These are phyloP conservation scores for Pteronotus mesoamericanus DNA, from an alignment of 2,797 vertebrate genomes.

Conservation along the genomic window DNA sequence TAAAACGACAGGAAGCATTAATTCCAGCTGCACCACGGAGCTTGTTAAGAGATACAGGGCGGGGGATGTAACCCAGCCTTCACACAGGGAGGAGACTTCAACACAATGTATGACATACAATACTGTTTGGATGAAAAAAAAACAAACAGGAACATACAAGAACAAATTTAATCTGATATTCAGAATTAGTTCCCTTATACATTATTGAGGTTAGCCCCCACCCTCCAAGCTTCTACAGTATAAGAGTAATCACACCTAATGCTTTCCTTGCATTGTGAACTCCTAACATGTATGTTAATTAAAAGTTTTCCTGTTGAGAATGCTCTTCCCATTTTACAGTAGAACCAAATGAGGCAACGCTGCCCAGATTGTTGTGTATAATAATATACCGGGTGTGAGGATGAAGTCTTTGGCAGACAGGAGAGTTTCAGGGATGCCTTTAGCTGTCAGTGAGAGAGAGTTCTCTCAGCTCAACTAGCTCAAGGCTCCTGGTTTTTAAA, in stretches of 20 bases:
- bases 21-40: conserved; percentile 83
- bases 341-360: neutral
- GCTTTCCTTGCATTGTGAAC: neutral
- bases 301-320: neutral
- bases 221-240: neutral
- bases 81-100: conserved; percentile 68
- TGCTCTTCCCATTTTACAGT: neutral
- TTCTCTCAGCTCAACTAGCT: neutral
- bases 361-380: no score
- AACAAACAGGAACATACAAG: conserved; percentile 63
- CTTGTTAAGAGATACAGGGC: conserved; percentile 77
- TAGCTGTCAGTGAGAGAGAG: neutral
- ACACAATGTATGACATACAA: conserved; percentile 74
- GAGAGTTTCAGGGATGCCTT: neutral
- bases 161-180: conserved; percentile 78
- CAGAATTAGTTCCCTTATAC: conserved; percentile 66
- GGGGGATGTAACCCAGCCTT: conserved; percentile 70
- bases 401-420: neutral
- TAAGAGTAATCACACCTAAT: neutral
- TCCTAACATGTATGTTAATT: neutral
- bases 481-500: neutral
- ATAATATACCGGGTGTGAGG: neutral
- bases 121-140: conserved; percentile 46
- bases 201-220: neutral
- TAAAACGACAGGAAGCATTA: conserved; percentile 86